Conservation (phyloP, 1,140 invertebrate species). For the Aphaenogaster rudis region DNA sequence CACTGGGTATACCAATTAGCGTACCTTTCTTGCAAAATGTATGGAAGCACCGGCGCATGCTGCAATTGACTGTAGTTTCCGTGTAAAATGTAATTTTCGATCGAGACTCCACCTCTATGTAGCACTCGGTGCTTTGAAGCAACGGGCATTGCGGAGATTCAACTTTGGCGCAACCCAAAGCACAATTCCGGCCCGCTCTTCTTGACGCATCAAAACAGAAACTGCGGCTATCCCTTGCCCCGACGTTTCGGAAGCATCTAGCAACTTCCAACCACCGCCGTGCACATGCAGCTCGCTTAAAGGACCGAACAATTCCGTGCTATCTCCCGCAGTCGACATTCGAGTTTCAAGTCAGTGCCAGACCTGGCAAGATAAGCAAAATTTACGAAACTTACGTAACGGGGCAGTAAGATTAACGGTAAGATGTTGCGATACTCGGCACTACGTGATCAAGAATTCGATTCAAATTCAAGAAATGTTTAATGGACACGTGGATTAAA, state of each 20-base stretch:
- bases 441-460: conserved; percentile 26
- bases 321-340: conserved; percentile 69
- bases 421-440: conserved; percentile 10
- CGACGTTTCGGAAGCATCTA: conserved; percentile 62
- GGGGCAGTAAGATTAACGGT: conserved; percentile 32
- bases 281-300: conserved; percentile 68
- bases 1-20: background rate
- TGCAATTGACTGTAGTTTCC: conserved; percentile 17
- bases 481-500: background rate
- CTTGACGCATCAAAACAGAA: conserved; percentile 67
- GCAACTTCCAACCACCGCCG: conserved; percentile 70
- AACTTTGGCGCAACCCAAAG: conserved; percentile 68
- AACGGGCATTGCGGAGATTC: conserved; percentile 48
- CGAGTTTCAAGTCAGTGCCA: conserved; percentile 70
- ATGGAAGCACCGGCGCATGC: background rate
- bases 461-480: background rate
- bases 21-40: background rate
- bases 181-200: conserved; percentile 44
- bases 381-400: conserved; percentile 63
- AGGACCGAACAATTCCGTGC: conserved; percentile 73
- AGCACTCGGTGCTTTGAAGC: conserved; percentile 42
- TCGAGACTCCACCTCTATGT: background rate
- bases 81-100: conserved; percentile 46
- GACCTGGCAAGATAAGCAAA: conserved; percentile 69
- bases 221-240: conserved; percentile 51